Conservation (phyloP, 92 coral and sea anemone species). For the Nematostella vectensis region DNA sequence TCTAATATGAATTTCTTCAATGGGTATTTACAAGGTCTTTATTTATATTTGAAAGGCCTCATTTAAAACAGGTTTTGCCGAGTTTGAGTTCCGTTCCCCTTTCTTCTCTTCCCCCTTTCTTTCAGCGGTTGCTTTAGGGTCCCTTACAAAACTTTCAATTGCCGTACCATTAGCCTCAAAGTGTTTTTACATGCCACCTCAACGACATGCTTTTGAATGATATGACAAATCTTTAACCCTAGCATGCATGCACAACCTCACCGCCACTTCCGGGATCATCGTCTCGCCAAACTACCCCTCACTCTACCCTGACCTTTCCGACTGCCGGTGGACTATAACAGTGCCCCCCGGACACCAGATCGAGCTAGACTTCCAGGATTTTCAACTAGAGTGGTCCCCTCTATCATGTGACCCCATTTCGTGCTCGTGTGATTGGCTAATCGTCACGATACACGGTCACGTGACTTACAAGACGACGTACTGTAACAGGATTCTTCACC, state of each 20-base stretch:
- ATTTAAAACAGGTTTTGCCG: too few relatives aligned
- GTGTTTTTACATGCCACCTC: too few relatives aligned
- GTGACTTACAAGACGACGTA: not conserved
- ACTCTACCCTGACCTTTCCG: constrained; percentile 8
- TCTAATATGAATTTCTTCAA: too few relatives aligned
- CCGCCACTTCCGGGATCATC: constrained; percentile 16
- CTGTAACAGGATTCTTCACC: not conserved
- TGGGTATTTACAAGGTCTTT: too few relatives aligned
- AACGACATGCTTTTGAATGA: too few relatives aligned
- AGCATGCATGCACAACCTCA: constrained; percentile 19
- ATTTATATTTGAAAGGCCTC: too few relatives aligned
- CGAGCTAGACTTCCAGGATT: constrained; percentile 5
- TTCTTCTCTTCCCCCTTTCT: too few relatives aligned
- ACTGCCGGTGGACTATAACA: constrained; percentile 18
- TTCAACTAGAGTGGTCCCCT: constrained; percentile 9
- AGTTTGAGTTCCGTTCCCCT: too few relatives aligned
- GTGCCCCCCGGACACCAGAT: constrained; percentile 12
- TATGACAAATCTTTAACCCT: too few relatives aligned
- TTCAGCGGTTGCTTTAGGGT: not conserved
- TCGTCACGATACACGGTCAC: not conserved
- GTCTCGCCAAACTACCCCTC: constrained; percentile 24
- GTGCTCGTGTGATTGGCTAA: constrained; percentile 20
- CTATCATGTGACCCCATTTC: constrained; percentile 1
- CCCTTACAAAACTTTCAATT: too few relatives aligned
- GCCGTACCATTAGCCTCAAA: too few relatives aligned